Percentiles rank a stretch among this genome's conserved stretches.
phyloP scores from a whole-genome alignment of 1,140 invertebrate genomes.

The Cyrtorhinus lividipennis region DNA sequence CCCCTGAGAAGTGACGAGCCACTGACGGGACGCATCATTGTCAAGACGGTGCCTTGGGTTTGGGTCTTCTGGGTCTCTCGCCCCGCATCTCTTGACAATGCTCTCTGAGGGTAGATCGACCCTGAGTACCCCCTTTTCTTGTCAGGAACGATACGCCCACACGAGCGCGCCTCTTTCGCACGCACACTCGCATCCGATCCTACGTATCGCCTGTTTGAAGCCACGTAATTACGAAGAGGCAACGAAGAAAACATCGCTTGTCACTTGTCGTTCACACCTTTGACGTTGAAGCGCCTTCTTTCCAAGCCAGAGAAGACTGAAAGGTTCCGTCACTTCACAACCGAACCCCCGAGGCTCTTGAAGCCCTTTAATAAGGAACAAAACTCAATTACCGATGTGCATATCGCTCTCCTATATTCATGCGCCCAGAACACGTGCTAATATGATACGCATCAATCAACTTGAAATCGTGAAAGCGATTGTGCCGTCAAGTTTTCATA shows the following conservation, averaged over 20 bases:
- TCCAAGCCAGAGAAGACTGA: background rate
- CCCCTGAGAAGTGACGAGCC: slow-evolving; percentile 11
- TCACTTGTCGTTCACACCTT: slow-evolving; percentile 4
- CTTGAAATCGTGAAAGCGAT: background rate
- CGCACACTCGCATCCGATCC: background rate
- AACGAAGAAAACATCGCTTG: slow-evolving; percentile 3
- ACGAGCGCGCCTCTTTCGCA: background rate
- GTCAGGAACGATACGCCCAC: background rate
- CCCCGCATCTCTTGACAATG: background rate
- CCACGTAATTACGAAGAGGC: slow-evolving; percentile 4
- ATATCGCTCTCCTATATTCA: background rate
- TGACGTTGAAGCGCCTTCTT: background rate
- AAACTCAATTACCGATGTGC: slow-evolving; percentile 3
- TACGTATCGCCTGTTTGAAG: slow-evolving; percentile 1
- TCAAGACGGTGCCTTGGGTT: background rate
- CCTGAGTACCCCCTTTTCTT: background rate
- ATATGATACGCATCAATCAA: slow-evolving; percentile 8
- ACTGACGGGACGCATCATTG: slow-evolving; percentile 12
- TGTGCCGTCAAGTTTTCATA: background rate
- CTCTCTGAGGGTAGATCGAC: background rate
- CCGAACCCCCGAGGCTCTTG: background rate
- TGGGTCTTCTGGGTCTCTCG: too few relatives aligned
- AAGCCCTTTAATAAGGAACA: slow-evolving; percentile 4
- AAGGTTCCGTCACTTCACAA: background rate
- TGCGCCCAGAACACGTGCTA: background rate